Evolutionary conservation across 2,888 invertebrate species (phyloP), one percentile per base, ranked within the genome.

Genomic region (Alviniconcha strummeri): DNA sequence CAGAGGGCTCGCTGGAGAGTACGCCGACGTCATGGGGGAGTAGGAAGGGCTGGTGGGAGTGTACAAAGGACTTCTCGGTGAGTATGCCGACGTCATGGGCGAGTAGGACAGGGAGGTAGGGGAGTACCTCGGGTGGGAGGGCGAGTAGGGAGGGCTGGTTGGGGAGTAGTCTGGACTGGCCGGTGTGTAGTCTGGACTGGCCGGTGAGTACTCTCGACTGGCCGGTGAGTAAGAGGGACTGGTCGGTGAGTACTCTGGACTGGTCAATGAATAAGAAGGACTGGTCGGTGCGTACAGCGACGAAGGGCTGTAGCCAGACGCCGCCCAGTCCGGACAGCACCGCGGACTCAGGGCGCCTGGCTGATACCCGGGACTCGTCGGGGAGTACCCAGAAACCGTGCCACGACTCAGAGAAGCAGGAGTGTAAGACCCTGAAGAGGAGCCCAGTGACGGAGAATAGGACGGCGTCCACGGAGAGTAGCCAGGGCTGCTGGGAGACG

Each of bases 311-410:
- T 74, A 74, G 36, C 11, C 54, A 6, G 74, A 36, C 36, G 11
- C 7, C 11, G 8, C 74, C 71, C 7, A n/a, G 3, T 36, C 71
- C 7, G 11, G 69, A 17, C n/a, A 1, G 69, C 6, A 13, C 11
- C 15, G 13, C n/a, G 60, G 60, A 13, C 93, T 90, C 17, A 60
- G 0, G 8, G 55, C 5, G 6, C 69, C 6, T 15, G 95, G 94
- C 80, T 92, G 92, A 88, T 97, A 97, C 83, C 96, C 96, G 0
- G 97, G 97, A 83, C 90, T 90, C 17, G 91, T 90, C 19, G 91
- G 91, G 4, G 91, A 91, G 86, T 94, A 94, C 67, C 92, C 0
- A 97, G 89, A 90, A 84, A 89, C 83, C 90, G 90, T 81, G 92
- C 93, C 93, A 13, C 91, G 91, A 0, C 96, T 97, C 90, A 96